Conservation (phyloP, 2,888 invertebrate genomes). For the Dasysyrphus tricinctus region DNA sequence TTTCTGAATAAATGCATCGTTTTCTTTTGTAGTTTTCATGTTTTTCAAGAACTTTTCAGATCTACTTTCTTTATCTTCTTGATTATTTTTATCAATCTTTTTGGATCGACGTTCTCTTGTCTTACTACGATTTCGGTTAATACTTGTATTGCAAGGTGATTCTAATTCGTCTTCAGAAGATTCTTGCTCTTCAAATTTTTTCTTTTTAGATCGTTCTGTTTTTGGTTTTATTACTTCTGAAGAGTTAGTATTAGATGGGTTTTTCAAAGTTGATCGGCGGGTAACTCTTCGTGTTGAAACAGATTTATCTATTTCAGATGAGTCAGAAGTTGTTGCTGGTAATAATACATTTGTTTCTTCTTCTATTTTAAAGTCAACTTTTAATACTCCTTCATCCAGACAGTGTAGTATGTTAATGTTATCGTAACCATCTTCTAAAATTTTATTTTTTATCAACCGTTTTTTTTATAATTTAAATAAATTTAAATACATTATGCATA, state of each 20-base stretch:
- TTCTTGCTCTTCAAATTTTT: background rate
- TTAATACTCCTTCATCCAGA: constrained; percentile 13
- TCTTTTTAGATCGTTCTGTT: constrained; percentile 16
- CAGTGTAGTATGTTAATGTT: background rate
- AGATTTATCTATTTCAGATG: background rate
- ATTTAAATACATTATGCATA: background rate
- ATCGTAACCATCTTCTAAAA: constrained; percentile 25
- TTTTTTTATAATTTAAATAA: background rate
- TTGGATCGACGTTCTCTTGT: constrained; percentile 29
- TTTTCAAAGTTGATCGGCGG: constrained; percentile 1
- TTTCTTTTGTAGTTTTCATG: constrained; percentile 66
- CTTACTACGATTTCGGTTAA: constrained; percentile 20
- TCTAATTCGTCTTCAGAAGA: constrained; percentile 5
- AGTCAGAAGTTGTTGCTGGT: background rate
- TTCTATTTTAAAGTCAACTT: constrained; percentile 19
- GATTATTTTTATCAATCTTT: constrained; percentile 37
- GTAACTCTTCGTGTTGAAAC: constrained; percentile 44
- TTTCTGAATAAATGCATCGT: constrained; percentile 75
- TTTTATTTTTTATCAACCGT: background rate
- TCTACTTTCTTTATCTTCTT: constrained; percentile 19
- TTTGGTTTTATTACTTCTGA: background rate
- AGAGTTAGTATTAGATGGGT: background rate
- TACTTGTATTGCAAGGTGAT: background rate
- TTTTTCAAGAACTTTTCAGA: constrained; percentile 51
- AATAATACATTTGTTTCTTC: background rate